Percentiles rank a stretch among this genome's conserved stretches.
Conservation (phyloP, 2,888 invertebrate species). For the Zootermopsis nevadensis region DNA sequence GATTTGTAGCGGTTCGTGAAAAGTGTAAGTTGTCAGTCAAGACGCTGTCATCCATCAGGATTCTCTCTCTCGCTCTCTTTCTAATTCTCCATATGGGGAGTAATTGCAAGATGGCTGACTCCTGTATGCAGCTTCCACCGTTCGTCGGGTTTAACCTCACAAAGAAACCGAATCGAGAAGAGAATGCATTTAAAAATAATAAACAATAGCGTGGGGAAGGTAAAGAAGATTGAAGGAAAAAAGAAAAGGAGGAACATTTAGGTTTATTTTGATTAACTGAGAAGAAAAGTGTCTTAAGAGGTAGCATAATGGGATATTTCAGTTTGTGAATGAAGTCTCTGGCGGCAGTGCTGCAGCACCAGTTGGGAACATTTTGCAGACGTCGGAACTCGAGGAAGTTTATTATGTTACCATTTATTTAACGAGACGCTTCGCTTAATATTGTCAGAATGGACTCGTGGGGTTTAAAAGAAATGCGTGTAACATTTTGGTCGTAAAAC, state of each 20-base stretch:
- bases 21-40: constrained; percentile 40
- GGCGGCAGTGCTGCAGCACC: no score
- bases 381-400: no score
- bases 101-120: constrained; percentile 38
- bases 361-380: no score
- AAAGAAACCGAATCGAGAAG: constrained; percentile 38
- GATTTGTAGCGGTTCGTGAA: constrained; percentile 36
- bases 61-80: constrained; percentile 5
- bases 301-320: background rate
- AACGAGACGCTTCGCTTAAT: no score
- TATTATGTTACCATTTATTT: no score
- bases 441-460: no score
- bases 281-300: constrained; percentile 32
- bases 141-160: constrained; percentile 39
- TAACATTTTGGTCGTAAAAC: no score
- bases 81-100: constrained; percentile 28
- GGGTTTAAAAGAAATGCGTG: no score
- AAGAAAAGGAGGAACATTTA: constrained; percentile 26
- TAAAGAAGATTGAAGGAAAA: constrained; percentile 23
- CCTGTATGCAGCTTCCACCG: background rate
- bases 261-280: constrained; percentile 37
- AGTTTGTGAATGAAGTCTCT: constrained; percentile 10
- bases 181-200: constrained; percentile 40
- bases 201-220: constrained; percentile 40
- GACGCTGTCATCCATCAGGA: constrained; percentile 28